Evolutionary conservation across 2,113 vertebrate genomes (phyloP).

Genomic region (Sula dactylatra): DNA sequence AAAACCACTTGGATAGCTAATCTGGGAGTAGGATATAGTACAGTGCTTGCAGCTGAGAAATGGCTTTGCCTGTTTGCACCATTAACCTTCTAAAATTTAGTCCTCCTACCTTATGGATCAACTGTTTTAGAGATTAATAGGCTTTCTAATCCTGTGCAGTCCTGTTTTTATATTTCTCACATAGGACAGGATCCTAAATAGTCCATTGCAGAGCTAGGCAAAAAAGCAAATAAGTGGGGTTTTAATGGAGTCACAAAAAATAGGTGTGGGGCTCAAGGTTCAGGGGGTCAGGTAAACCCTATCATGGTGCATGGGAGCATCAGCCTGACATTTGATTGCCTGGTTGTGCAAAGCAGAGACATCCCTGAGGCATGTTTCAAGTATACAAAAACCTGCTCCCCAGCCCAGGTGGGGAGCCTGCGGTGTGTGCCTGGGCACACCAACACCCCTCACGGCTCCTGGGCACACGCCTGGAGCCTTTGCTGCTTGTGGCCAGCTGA

Average conservation of each 20-base stretch:
- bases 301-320: rapidly evolving
- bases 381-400: neutral
- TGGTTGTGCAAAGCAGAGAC: neutral
- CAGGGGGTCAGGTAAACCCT: rapidly evolving
- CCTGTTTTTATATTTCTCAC: neutral
- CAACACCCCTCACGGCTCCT: neutral
- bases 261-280: neutral
- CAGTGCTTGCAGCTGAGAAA: slow-evolving; percentile 24
- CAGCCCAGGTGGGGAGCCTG: neutral
- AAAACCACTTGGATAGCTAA: slow-evolving; percentile 1
- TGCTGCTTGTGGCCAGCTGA: neutral
- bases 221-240: neutral
- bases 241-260: neutral
- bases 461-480: rapidly evolving
- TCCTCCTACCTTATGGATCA: slow-evolving; percentile 16
- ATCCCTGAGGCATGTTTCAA: neutral
- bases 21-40: neutral
- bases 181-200: neutral
- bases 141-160: neutral
- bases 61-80: slow-evolving; percentile 30
- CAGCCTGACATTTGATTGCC: neutral
- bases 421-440: neutral
- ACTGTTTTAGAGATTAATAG: slow-evolving; percentile 28
- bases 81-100: slow-evolving; percentile 37
- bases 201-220: neutral